Evolutionary conservation across 2,797 vertebrate species (phyloP), one percentile per base, ranked within the genome.

Genomic region (Poeciliopsis paucimaculata): DNA sequence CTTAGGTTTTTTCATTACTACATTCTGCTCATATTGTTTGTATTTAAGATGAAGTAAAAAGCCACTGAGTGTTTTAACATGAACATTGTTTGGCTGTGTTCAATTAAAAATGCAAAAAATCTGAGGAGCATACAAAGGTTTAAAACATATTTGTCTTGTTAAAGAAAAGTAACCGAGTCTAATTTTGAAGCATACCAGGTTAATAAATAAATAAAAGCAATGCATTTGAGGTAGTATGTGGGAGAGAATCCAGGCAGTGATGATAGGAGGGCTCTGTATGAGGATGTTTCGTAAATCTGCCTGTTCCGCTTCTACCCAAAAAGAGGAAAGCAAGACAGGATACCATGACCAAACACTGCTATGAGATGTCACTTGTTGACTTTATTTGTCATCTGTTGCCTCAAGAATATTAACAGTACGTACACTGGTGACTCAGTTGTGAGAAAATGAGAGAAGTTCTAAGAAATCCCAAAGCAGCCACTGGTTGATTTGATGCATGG

Each of bases 311-410:
- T 86, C 85, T 85, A 88, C 83, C 90, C 76, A 84, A 77, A 85
- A 72, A 43, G 74, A 72, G 77, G 74, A 82, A 85, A 83, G 86
- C 86, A 88, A 66, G 86, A 83, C 90, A 93, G 90, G 91, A 93
- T 89, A 92, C 91, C 86, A 88, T 90, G 90, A 89, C 84, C 81
- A 91, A 79, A 70, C 84, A 71, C 71, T n/a, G 62, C 73, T 28
- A 72, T 64, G 72, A 0, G 18, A 78, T 80, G 57, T 73, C 73
- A 73, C n/a, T 75, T 64, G 26, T 15, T n/a, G 73, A 46, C 79
- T 81, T 77, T 76, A 75, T 28, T 78, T 62, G 39, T 57, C 76
- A 28, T 85, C 72, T 83, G 77, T 77, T 83, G 66, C 75, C 70
- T 75, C n/a, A 8, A 77, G 71, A 82, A 76, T 10, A 2, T 71